phyloP scores from a whole-genome alignment of 2,797 vertebrate species.

The Cynopterus sphinx region DNA sequence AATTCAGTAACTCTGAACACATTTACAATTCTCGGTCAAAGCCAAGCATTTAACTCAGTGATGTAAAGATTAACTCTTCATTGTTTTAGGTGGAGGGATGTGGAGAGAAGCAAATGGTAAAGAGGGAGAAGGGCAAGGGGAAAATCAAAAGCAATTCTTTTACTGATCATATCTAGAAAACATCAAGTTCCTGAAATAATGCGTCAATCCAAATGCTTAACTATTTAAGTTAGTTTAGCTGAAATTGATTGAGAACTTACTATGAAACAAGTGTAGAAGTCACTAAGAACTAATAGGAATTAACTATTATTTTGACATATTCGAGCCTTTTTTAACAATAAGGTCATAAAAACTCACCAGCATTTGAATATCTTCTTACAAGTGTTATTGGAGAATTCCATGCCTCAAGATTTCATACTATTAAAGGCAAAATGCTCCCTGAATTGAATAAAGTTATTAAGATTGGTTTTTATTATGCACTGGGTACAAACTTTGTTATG shows the following conservation, averaged over 20 bases:
- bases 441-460: conserved; percentile 19
- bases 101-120: not conserved
- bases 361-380: not conserved
- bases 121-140: not conserved
- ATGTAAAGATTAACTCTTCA: conserved; percentile 14
- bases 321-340: conserved; percentile 44
- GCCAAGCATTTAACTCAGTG: not conserved
- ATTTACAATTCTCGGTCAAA: conserved; percentile 25
- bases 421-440: conserved; percentile 12
- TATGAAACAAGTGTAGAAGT: not conserved
- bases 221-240: not conserved
- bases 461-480: conserved; percentile 46
- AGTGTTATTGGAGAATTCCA: conserved; percentile 38
- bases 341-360: not conserved
- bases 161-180: not conserved
- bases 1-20: not conserved
- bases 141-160: not conserved
- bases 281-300: not conserved
- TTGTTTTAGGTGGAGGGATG: not conserved
- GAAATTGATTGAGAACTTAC: not conserved
- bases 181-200: not conserved
- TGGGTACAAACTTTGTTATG: conserved; percentile 20
- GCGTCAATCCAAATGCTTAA: not conserved
- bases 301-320: conserved; percentile 32
- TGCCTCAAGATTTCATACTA: not conserved